A percentile compares a stretch with the other conserved stretches of the same genome.
Evolutionary conservation across 2,797 vertebrate genomes (phyloP).

Genomic region (Staurois parvus): DNA sequence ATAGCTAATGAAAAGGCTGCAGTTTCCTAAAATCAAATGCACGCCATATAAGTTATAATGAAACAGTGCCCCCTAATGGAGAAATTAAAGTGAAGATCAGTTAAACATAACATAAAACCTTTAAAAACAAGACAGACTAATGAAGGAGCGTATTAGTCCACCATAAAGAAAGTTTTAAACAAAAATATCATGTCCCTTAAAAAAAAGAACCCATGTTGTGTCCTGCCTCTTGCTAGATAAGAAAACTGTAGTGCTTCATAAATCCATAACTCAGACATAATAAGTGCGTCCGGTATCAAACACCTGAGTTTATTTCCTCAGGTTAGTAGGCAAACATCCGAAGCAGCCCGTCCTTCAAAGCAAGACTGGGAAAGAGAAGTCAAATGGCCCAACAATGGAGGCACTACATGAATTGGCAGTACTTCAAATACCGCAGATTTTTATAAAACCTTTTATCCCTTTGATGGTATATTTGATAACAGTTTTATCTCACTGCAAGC

Average conservation of each 20-base stretch:
- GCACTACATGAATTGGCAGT: conserved; percentile 65
- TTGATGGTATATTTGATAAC: conserved; percentile 74
- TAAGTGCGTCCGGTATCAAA: conserved; percentile 51
- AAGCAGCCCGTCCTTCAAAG: conserved; percentile 66
- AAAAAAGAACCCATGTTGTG: too few relatives aligned
- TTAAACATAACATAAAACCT: background rate
- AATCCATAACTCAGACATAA: conserved; percentile 17
- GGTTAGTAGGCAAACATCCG: conserved; percentile 37
- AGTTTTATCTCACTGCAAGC: conserved; percentile 71
- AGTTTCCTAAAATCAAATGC: background rate
- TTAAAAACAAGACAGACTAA: background rate
- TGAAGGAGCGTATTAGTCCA: background rate
- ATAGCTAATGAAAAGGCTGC: too few relatives aligned
- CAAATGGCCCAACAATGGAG: conserved; percentile 67
- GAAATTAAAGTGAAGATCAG: background rate
- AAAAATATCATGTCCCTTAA: too few relatives aligned
- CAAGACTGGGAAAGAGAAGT: conserved; percentile 33
- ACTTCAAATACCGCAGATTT: conserved; percentile 71
- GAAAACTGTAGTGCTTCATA: conserved; percentile 39
- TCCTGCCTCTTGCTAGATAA: conserved; percentile 1
- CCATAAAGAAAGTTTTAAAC: background rate
- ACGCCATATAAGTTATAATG: background rate
- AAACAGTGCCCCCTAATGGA: conserved; percentile 14
- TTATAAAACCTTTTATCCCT: conserved; percentile 71
- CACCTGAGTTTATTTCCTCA: conserved; percentile 44